Evolutionary conservation across 2,797 vertebrate genomes (phyloP).

Genomic region (Sebastes kiyomatsui): DNA sequence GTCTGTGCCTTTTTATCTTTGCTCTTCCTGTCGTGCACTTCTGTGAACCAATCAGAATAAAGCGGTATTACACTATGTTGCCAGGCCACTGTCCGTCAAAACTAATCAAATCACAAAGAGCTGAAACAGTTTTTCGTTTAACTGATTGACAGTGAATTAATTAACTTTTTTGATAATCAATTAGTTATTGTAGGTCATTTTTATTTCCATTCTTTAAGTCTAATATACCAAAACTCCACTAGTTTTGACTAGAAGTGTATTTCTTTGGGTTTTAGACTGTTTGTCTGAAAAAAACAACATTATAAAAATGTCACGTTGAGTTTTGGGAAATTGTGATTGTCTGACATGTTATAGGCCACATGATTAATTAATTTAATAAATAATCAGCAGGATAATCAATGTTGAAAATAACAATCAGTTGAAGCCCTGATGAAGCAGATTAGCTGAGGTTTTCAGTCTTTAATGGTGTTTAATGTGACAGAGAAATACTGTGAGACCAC

Average conservation of each 20-base stretch:
- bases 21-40: background rate
- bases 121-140: background rate
- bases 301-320: background rate
- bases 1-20: background rate
- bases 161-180: background rate
- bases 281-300: background rate
- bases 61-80: no score
- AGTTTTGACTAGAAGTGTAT: background rate
- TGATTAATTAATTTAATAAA: background rate
- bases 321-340: background rate
- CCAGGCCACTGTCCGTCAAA: no score
- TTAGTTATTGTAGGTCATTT: background rate
- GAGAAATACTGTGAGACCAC: background rate
- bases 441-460: background rate
- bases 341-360: background rate
- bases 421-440: background rate
- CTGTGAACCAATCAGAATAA: background rate
- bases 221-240: rapidly evolving
- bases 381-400: no score
- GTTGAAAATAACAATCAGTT: background rate
- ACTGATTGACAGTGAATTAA: background rate
- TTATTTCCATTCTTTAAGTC: background rate
- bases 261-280: background rate
- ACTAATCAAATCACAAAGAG: background rate
- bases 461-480: background rate